These are phyloP conservation scores for Monochamus alternatus DNA, from an alignment of 2,888 invertebrate genomes.

Conservation along the genomic window DNA sequence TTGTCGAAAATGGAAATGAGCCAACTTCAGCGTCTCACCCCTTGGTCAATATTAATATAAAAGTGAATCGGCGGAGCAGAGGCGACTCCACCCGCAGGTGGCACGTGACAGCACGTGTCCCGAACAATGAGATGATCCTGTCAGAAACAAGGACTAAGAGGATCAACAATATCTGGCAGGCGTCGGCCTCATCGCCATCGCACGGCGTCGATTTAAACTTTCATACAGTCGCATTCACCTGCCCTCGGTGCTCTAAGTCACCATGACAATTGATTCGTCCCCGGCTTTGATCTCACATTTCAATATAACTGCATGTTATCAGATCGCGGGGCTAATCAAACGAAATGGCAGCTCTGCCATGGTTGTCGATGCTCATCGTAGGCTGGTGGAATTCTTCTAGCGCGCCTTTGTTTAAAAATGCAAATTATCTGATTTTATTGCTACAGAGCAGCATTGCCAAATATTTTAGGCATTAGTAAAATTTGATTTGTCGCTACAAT, in stretches of 20 bases:
- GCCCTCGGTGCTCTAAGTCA: conserved; percentile 47
- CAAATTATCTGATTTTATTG: no score
- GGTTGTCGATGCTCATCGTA: conserved; percentile 15
- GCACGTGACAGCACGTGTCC: conserved; percentile 61
- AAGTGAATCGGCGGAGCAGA: conserved; percentile 14
- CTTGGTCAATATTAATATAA: conserved; percentile 25
- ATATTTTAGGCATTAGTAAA: no score
- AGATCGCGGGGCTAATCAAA: conserved; percentile 38
- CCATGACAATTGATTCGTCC: conserved; percentile 55
- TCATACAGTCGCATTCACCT: conserved; percentile 51
- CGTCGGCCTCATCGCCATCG: conserved; percentile 42
- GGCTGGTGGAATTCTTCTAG: background rate
- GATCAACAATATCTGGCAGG: conserved; percentile 53
- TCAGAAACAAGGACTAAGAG: conserved; percentile 58
- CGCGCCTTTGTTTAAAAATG: no score
- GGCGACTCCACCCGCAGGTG: conserved; percentile 59
- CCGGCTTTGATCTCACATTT: conserved; percentile 52
- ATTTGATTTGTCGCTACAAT: no score
- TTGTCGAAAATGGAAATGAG: background rate
- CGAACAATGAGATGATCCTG: conserved; percentile 61
- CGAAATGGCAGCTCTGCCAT: conserved; percentile 15
- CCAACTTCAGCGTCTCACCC: conserved; percentile 3
- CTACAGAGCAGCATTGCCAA: no score
- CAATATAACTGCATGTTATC: conserved; percentile 38
- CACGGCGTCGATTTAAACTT: conserved; percentile 45